Base-by-base conservation (phyloP, 2,797 vertebrate species). In the Muscicapa striata region DNA sequence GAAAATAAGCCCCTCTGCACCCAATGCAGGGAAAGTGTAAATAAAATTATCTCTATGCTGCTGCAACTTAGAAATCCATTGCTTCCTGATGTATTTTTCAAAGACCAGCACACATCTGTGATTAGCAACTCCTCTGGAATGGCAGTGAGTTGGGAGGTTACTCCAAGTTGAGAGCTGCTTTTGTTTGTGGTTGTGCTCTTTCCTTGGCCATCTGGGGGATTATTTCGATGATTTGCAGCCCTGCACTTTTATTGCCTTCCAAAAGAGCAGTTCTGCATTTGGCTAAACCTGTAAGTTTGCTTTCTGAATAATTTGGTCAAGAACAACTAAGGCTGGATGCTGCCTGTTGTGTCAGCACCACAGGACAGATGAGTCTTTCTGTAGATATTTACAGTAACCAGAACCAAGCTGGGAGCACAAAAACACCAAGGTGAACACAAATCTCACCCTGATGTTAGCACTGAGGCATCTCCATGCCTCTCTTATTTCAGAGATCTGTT, bases 241-340 rank as follows among this genome's bases (percentile, higher is more conserved):
- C 51, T 0, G 0, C 4, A 27, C 38, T 84, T 81, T 67, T 55
- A 87, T 49, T 83, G n/a, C 46, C 79, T 84, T 80, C 76, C 87
- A 93, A 87, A 87, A 94, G 24, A 74, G 46, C 73, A 70, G 91
- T 84, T 85, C 69, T 58, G 48, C 3, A 1, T 90, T 94, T 94
- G 83, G 77, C 62, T 91, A 86, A 84, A 90, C 36, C n/a, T 78
- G 14, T 17, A 81, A 46, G 34, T 12, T 93, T 68, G 69, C 55
- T 73, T 73, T 87, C 34, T 48, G 46, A 93, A 62, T 48, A 58
- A 76, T 51, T 73, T 52, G 45, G 78, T 69, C 20, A 43, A 57
- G 63, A 79, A 63, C 32, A 87, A 57, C 59, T 51, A 38, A 57
- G 34, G 15, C 67, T 82, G 67, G 41, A 70, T 57, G 45, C 32